These are phyloP conservation scores for Polydrusus cervinus DNA, from an alignment of 2,888 invertebrate genomes.

Conservation along the genomic window DNA sequence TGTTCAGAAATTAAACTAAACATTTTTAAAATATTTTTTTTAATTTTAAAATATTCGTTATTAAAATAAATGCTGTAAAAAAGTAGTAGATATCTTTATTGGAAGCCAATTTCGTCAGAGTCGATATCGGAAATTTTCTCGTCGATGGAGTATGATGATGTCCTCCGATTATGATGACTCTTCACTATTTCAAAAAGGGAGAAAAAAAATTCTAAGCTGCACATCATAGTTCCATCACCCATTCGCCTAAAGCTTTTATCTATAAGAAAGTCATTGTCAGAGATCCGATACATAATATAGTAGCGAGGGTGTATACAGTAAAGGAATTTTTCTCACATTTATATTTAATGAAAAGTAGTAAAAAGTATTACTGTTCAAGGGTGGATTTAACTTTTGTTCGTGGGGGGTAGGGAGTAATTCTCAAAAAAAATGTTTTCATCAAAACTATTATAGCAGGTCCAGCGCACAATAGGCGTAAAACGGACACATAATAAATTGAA, in stretches of 20 bases:
- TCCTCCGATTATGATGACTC: slow-evolving; percentile 67
- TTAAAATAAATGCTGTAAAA: not conserved
- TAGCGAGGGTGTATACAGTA: too few relatives aligned
- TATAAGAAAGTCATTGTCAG: slow-evolving; percentile 52
- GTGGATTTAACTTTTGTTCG: too few relatives aligned
- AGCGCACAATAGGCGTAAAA: too few relatives aligned
- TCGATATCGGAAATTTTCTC: slow-evolving; percentile 61
- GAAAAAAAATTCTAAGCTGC: slow-evolving; percentile 74
- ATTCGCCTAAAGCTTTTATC: slow-evolving; percentile 72
- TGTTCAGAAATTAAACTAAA: not conserved
- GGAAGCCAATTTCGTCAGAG: slow-evolving; percentile 50
- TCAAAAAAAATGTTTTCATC: too few relatives aligned
- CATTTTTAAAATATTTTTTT: not conserved
- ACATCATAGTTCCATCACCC: slow-evolving; percentile 75
- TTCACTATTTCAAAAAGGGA: slow-evolving; percentile 73
- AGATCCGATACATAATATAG: too few relatives aligned
- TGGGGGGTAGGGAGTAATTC: too few relatives aligned
- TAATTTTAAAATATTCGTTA: not conserved
- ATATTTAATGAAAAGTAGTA: too few relatives aligned
- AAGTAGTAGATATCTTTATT: slow-evolving; percentile 32
- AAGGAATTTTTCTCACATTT: too few relatives aligned
- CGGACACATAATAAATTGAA: too few relatives aligned
- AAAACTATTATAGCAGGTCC: too few relatives aligned
- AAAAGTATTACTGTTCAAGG: too few relatives aligned
- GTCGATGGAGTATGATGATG: slow-evolving; percentile 56